A percentile compares a stretch with the other conserved stretches of the same genome.
Evolutionary conservation across 1,140 invertebrate genomes (phyloP).

Genomic region (Ericerus pela): DNA sequence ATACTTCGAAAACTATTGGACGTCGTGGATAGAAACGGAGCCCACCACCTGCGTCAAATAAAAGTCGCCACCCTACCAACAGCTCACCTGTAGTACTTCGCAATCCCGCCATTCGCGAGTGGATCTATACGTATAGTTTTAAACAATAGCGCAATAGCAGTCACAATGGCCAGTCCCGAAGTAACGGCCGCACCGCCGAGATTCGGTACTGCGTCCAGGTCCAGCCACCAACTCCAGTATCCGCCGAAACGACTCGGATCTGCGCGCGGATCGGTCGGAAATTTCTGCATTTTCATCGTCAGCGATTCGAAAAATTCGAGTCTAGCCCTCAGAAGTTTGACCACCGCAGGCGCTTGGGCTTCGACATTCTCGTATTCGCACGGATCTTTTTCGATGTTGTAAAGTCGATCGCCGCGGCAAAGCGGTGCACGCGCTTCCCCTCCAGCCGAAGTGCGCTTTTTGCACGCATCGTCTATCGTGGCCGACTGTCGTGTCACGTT

Average conservation of each 20-base stretch:
- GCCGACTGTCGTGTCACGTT: background rate
- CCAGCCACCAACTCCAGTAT: slow-evolving; percentile 33
- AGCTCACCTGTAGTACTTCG: too few relatives aligned
- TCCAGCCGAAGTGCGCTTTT: background rate
- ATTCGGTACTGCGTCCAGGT: background rate
- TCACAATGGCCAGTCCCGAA: too few relatives aligned
- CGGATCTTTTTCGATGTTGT: slow-evolving; percentile 44
- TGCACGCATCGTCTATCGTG: background rate
- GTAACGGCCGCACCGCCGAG: too few relatives aligned
- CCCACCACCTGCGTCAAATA: too few relatives aligned
- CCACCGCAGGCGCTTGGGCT: slow-evolving; percentile 28
- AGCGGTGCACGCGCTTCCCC: background rate
- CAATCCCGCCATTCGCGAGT: too few relatives aligned
- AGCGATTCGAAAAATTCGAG: slow-evolving; percentile 28
- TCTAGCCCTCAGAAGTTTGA: slow-evolving; percentile 26
- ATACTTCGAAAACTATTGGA: background rate
- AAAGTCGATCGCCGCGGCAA: slow-evolving; percentile 38
- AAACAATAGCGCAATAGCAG: too few relatives aligned
- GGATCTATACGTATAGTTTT: too few relatives aligned
- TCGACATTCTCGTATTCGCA: slow-evolving; percentile 46
- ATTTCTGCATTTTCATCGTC: slow-evolving; percentile 24
- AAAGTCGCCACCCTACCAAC: too few relatives aligned
- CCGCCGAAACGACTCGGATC: slow-evolving; percentile 31
- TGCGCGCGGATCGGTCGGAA: slow-evolving; percentile 29
- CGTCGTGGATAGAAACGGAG: background rate